These are phyloP conservation scores for Lapara coniferarum DNA, from an alignment of 2,888 invertebrate species.

Conservation along the genomic window DNA sequence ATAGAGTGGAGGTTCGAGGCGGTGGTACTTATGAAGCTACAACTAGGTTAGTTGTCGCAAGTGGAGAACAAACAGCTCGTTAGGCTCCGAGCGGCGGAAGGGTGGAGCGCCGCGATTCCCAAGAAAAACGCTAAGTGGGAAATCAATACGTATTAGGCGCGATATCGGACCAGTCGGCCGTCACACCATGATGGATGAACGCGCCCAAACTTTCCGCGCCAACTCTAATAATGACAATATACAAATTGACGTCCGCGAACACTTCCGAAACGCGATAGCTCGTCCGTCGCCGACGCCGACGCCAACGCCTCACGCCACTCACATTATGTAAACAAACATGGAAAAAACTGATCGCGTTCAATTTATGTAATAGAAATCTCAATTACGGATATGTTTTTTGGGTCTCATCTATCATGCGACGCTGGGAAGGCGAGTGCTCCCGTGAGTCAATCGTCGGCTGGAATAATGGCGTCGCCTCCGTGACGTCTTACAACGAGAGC, in stretches of 20 bases:
- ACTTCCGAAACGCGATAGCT: conserved; percentile 80
- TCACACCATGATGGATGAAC: conserved; percentile 82
- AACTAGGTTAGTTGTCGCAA: conserved; percentile 63
- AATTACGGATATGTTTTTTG: conserved; percentile 82
- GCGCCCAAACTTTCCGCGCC: conserved; percentile 72
- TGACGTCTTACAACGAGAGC: conserved; percentile 72
- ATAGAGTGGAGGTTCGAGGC: conserved; percentile 2
- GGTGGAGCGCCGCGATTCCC: conserved; percentile 79
- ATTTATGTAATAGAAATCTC: conserved; percentile 82
- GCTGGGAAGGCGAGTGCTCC: conserved; percentile 60
- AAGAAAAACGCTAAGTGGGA: conserved; percentile 83
- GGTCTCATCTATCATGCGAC: conserved; percentile 78
- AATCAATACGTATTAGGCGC: conserved; percentile 84
- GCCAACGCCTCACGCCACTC: conserved; percentile 67
- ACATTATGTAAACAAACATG: conserved; percentile 81
- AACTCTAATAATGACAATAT: conserved; percentile 83
- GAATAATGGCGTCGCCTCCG: conserved; percentile 73
- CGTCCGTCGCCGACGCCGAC: conserved; percentile 48
- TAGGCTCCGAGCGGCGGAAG: conserved; percentile 76
- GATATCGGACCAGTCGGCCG: conserved; percentile 80
- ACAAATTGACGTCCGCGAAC: conserved; percentile 81
- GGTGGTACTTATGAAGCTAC: conserved; percentile 41
- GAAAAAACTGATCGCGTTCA: conserved; percentile 75
- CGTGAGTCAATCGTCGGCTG: conserved; percentile 73
- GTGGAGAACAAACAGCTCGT: conserved; percentile 83